A percentile compares a stretch with the other conserved stretches of the same genome.
These are phyloP conservation scores for Sinopyrophorus schimmeli DNA, from an alignment of 2,888 invertebrate genomes.

Conservation along the genomic window DNA sequence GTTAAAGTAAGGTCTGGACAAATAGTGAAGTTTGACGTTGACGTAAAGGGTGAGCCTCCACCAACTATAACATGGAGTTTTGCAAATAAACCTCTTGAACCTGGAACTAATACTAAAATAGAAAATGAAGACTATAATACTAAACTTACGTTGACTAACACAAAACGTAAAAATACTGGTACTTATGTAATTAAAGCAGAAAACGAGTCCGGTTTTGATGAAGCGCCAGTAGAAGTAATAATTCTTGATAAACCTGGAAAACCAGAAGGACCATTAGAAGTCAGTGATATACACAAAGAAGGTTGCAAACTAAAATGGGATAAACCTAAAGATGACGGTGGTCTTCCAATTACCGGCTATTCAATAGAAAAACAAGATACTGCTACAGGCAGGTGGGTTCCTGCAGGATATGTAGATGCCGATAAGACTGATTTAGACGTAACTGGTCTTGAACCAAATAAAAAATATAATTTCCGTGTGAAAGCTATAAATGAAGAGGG, in stretches of 20 bases:
- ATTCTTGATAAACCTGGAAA: conserved; percentile 82
- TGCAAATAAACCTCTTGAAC: conserved; percentile 68
- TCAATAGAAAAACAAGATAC: conserved; percentile 94
- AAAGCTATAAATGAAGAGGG: conserved; percentile 97
- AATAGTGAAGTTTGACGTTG: conserved; percentile 87
- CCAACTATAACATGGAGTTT: conserved; percentile 86
- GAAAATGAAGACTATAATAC: conserved; percentile 93
- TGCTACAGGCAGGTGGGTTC: conserved; percentile 84
- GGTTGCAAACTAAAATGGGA: conserved; percentile 94
- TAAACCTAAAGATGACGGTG: conserved; percentile 95
- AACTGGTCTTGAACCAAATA: conserved; percentile 89
- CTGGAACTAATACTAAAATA: conserved; percentile 70
- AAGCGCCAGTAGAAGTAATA: conserved; percentile 90
- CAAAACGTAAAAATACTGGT: conserved; percentile 84
- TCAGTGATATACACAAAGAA: conserved; percentile 88
- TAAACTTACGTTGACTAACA: conserved; percentile 77
- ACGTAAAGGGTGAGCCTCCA: conserved; percentile 95
- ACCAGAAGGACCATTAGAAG: conserved; percentile 91
- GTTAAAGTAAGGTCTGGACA: conserved; percentile 90
- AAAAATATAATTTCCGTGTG: conserved; percentile 97
- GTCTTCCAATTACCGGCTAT: conserved; percentile 86
- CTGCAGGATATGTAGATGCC: conserved; percentile 81
- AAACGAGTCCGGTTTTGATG: conserved; percentile 91
- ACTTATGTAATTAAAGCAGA: conserved; percentile 89
- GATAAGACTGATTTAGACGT: conserved; percentile 81